Evolutionary conservation across 2,888 invertebrate genomes (phyloP), one percentile per base, ranked within the genome.

Genomic region (Cosmia pyralina): DNA sequence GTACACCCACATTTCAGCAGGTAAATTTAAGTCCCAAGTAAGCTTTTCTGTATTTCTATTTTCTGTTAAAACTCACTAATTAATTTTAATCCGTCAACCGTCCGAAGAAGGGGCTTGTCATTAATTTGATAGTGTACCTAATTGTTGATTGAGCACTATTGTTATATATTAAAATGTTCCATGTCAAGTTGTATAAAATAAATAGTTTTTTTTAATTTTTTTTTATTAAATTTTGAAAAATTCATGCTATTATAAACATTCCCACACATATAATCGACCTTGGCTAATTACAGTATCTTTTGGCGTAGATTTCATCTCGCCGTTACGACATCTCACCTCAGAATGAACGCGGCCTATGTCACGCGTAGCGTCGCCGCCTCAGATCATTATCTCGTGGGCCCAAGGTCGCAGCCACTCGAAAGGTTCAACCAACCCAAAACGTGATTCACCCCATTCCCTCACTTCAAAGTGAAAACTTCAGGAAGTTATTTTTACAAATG

Each of bases 331-430:
- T 60, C 17, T 15, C 67, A 71, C 17, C 52, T 69, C 78, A 84
- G 64, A 85, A 67, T 85, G 76, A 59, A 78, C 72, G 72, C 65
- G 55, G 77, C 83, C 77, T 81, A 79, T 75, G 81, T 83, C 83
- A 87, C 85, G 87, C 82, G 74, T 80, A 78, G 68, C 73, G 76
- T 78, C 70, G 83, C 81, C 81, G 76, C 66, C 81, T 67, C 74
- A 58, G 88, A 90, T 90, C 79, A 81, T 88, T 88, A 88, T 89
- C 88, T 86, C 76, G 69, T 72, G 70, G 78, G 78, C 70, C 75
- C 90, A 91, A 90, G 92, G 90, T 89, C 88, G 83, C 67, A 60
- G 64, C 63, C 75, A 66, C 63, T 83, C 68, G 75, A 85, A 76
- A 73, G 72, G 85, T 81, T 81, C 75, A 77, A 77, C 73, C 69